Conservation (phyloP, 1,140 invertebrate genomes). For the Aphelenchoides besseyi region DNA sequence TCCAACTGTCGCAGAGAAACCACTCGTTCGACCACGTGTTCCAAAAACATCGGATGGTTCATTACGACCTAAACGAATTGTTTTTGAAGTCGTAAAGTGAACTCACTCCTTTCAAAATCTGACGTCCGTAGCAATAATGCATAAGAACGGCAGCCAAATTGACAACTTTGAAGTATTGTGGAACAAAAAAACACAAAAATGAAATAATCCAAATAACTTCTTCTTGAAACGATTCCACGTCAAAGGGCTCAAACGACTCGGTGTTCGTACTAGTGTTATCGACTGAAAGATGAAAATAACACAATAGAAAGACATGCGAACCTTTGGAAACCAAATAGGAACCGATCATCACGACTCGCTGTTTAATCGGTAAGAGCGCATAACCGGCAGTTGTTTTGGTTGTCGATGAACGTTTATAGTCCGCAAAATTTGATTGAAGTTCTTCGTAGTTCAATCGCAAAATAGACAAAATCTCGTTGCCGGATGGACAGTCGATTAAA, state of each 20-base stretch:
- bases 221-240: constrained; percentile 28
- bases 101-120: constrained; percentile 16
- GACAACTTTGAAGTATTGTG: constrained; percentile 11
- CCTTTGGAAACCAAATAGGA: constrained; percentile 8
- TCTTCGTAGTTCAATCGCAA: constrained; percentile 1
- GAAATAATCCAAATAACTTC: constrained; percentile 31
- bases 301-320: neutral
- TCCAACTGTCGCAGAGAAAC: neutral
- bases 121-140: constrained; percentile 10
- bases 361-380: neutral
- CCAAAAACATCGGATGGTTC: constrained; percentile 25
- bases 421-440: neutral
- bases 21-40: constrained; percentile 6
- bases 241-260: constrained; percentile 24
- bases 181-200: constrained; percentile 22
- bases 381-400: neutral
- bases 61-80: constrained; percentile 24
- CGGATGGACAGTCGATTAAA: constrained; percentile 6
- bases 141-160: constrained; percentile 14
- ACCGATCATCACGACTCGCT: constrained; percentile 17
- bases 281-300: constrained; percentile 18
- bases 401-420: neutral
- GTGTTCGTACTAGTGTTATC: neutral
- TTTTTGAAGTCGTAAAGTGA: constrained; percentile 13
- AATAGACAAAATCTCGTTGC: neutral